Base-by-base conservation (phyloP, 2,888 invertebrate genomes). In the Dryomyza anilis region DNA sequence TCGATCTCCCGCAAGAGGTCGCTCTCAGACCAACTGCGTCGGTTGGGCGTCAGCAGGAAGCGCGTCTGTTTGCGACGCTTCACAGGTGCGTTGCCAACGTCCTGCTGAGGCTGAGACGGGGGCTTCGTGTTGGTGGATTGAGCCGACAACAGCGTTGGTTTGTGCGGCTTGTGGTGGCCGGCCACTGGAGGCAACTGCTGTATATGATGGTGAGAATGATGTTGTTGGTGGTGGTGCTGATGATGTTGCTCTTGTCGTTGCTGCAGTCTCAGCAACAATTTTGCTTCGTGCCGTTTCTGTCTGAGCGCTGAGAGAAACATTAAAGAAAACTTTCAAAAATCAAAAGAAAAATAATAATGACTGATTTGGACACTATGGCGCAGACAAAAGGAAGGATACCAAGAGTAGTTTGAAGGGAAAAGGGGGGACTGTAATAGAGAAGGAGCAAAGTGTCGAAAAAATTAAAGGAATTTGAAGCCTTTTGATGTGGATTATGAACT, bases 1-100 rank as follows among this genome's bases (percentile, higher is more conserved):
- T 89, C 88, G 80, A 89, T 89, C 84, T 89, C 89, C 81, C 86
- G 86, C 80, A 89, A 86, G 70, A 89, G 84, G 79, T 83, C 83
- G 70, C 79, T 83, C 70, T 83, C 83, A 23, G 83, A 83, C 81
- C 83, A 83, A 72, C 83, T 83, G 71, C 81, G 81, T 33, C 83
- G 81, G 68, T 81, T 75, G 55, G 75, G 77, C 69, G 74, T 74
- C 58, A 81, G 75, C 68, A 78, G 72, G 71, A 81, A 82, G 67
- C 81, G 79, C 64, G 82, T 81, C 70, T 80, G 82, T 66, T 82
- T 82, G 69, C 72, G 72, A 27, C 66, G 69, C 63, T 67, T 67
- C 21, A 43, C 56, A 23, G 36, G 16, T 3, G 23, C 52, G 19
- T 23, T 16, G 5, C 50, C 23, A 2, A 27, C 25, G 12, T 25